These are phyloP conservation scores for Lasioglossum figueresi DNA, from an alignment of 2,888 invertebrate genomes.

Conservation along the genomic window DNA sequence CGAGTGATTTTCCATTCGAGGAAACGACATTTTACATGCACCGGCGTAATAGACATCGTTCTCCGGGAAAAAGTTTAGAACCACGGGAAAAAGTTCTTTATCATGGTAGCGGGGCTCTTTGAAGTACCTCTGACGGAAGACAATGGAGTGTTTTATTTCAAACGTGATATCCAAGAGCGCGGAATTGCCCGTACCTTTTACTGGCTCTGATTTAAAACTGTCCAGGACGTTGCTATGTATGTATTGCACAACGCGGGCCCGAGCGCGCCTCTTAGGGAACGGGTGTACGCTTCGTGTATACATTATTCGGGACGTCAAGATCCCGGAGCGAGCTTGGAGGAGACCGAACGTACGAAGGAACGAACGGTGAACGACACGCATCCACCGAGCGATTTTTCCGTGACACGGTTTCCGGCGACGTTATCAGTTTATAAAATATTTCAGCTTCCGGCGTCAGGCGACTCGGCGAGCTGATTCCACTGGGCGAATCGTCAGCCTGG, in stretches of 20 bases:
- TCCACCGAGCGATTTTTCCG: conserved; percentile 14
- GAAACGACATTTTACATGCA: conserved; percentile 1
- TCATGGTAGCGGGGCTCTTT: neutral
- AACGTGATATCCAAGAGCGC: conserved; percentile 5
- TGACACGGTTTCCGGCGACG: conserved; percentile 4
- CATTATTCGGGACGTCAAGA: conserved; percentile 13
- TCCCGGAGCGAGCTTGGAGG: neutral
- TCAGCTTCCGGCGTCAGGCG: conserved; percentile 3
- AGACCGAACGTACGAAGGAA: neutral
- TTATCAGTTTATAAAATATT: conserved; percentile 28
- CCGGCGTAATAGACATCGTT: neutral
- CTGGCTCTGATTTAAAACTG: conserved; percentile 1
- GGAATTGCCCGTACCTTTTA: neutral
- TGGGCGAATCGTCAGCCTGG: neutral
- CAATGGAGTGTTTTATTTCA: conserved; percentile 7
- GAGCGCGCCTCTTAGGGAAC: neutral
- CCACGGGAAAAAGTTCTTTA: neutral
- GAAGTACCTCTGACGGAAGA: neutral
- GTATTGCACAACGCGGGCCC: neutral
- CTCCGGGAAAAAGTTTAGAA: neutral
- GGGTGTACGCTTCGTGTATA: neutral
- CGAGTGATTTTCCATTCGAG: neutral
- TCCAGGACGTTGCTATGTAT: neutral
- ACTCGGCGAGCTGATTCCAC: conserved; percentile 2
- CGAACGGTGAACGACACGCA: neutral